Base-by-base conservation (phyloP, 1,140 invertebrate species). In the Neodiprion lecontei region DNA sequence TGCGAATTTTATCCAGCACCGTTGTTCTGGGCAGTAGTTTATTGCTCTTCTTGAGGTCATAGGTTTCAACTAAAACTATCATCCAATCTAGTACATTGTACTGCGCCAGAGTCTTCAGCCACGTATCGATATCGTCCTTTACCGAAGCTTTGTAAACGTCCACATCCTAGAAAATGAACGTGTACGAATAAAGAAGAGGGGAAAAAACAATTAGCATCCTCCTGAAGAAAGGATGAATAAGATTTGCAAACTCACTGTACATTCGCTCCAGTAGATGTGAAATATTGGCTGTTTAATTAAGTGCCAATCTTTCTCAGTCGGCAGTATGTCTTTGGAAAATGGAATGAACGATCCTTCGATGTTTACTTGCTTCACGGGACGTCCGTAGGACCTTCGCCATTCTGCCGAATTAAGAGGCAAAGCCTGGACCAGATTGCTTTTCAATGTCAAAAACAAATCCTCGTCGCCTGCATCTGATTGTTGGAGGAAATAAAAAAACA, bases 261-360 rank as follows among this genome's bases (percentile, higher is more conserved):
- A 98, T 88, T 98, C 97, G 66, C 95, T 97, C 94, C 97, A 98
- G 88, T 95, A 99, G 72, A 96, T 96, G 87, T 99, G 96, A 83
- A 99, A 94, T 83, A 98, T 94, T 28, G 96, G 96, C 77, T 95
- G 93, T 76, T 95, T 93, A 68, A 97, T 90, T 40, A 98, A 90
- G 81, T 94, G 93, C 88, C 92, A 93, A 79, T 92, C 90, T 78
- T 92, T 92, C 77, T 95, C 94, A 69, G 90, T 87, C 17, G 93
- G 92, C 40, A 95, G 83, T 76, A 93, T 90, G 79, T 92, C 91
- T 74, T 91, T 90, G 76, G 91, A 92, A 87, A 96, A 97, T 72
- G 95, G 94, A 53, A 96, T 91, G 88, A 98, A 97, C 76, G 92
- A 93, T 48, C 95, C 95, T 80, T 95, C 93, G 66, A 98, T 90